Base-by-base conservation (phyloP, 2,888 invertebrate species). In the Microplitis manilae region DNA sequence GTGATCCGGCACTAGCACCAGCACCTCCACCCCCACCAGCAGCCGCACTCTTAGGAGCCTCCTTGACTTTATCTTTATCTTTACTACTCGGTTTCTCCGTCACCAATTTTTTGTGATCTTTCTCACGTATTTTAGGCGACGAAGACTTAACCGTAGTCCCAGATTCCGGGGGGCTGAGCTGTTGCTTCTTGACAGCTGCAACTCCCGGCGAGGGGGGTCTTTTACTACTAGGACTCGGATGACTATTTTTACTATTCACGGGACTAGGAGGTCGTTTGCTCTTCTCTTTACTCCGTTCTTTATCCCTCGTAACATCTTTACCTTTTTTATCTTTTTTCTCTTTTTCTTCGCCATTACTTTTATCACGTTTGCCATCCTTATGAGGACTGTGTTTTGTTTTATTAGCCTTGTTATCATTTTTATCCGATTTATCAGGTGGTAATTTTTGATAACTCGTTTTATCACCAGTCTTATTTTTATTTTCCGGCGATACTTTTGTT, bases 401-500 rank as follows among this genome's bases (percentile, higher is more conserved):
- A 85, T 77, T 80, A 75, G 83, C 88, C 88, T 85, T 50, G 6
- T 13, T 91, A 80, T 89, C 90, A 81, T 78, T 69, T 83, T 93
- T 94, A 2, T 94, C 93, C 79, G 91, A 90, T 85, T 93, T 94
- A 41, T 93, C 92, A 8, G 91, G 85, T 81, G 91, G 91, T 62
- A 86, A 83, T 84, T 81, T 89, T 6, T 82, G 80, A 75, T 87
- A 90, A 50, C 90, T 90, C 6, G 81, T 71, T 80, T 88, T 89
- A 0, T 89, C 88, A 0, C 80, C 76, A 73, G 87, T 86, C 7
- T 81, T 72, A 87, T 93, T 94, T 83, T 93, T 93, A 40, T 92
- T 92, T 80, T 94, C 94, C 13, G 94, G 93, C 6, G 94, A 93
- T 50, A 93, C 91, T 90, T 94, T 95, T 2, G 93, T 91, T 60